Evolutionary conservation across 2,888 invertebrate genomes (phyloP).

Genomic region (Galeruca laticollis): DNA sequence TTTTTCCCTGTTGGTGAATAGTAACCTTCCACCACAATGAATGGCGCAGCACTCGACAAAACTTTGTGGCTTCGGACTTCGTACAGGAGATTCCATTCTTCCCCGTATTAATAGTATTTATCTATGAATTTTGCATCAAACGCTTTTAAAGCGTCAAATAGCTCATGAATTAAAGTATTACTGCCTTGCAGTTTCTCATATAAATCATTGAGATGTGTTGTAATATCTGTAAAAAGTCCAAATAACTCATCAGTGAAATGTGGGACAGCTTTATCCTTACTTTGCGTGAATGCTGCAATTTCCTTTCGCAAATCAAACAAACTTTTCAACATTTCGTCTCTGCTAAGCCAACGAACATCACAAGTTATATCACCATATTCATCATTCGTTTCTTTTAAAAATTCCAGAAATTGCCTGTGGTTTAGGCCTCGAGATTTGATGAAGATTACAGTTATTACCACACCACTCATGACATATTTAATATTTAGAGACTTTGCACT

Average conservation of each 20-base stretch:
- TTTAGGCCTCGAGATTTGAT: constrained; percentile 32
- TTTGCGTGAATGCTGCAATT: too few species aligned
- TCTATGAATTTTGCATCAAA: too few species aligned
- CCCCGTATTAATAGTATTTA: too few species aligned
- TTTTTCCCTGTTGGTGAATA: too few species aligned
- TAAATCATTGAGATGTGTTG: not conserved
- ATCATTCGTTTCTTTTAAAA: constrained; percentile 32
- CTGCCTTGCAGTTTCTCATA: not conserved
- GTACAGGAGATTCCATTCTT: too few species aligned
- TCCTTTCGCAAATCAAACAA: too few species aligned
- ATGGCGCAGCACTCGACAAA: too few species aligned
- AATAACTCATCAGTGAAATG: not conserved
- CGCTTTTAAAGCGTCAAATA: not conserved
- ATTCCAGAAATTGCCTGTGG: constrained; percentile 19
- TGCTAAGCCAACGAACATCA: constrained; percentile 39
- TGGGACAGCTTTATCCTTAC: not conserved
- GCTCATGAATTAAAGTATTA: not conserved
- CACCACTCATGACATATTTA: too few species aligned
- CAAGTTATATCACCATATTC: constrained; percentile 29
- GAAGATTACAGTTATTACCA: constrained; percentile 33
- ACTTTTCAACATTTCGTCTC: constrained; percentile 22
- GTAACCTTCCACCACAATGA: too few species aligned
- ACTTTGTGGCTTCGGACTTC: too few species aligned
- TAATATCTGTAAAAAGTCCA: not conserved
- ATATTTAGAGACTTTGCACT: too few species aligned